A percentile compares a stretch with the other conserved stretches of the same genome.
These are phyloP conservation scores for Drosophila seclusa DNA, from an alignment of 2,888 invertebrate species.

Conservation along the genomic window DNA sequence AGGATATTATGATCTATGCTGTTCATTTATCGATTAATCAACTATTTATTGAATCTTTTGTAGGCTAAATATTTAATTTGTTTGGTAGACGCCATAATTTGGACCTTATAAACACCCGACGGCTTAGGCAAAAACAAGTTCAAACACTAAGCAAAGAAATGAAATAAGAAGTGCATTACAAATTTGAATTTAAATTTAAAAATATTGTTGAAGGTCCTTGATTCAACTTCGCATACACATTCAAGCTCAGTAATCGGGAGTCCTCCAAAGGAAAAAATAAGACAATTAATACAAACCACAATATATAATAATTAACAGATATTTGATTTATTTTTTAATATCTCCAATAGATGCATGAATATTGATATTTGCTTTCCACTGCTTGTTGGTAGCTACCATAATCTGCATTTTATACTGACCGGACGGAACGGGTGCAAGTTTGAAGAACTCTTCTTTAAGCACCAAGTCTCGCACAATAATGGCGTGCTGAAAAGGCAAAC, in stretches of 20 bases:
- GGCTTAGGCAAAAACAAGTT: conserved; percentile 6
- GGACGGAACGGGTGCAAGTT: conserved; percentile 23
- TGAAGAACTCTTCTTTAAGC: conserved; percentile 18
- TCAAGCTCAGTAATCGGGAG: not conserved
- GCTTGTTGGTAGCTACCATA: conserved; percentile 9
- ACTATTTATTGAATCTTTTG: not conserved
- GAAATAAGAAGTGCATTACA: not conserved
- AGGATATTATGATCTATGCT: conserved; percentile 4
- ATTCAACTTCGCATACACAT: conserved; percentile 6
- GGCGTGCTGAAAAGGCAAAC: conserved; percentile 16
- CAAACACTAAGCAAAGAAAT: conserved; percentile 1
- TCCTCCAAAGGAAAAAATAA: not conserved
- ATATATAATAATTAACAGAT: not conserved
- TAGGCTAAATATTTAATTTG: not conserved
- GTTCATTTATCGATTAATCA: conserved; percentile 9
- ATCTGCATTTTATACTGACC: conserved; percentile 40
- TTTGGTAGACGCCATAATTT: not conserved
- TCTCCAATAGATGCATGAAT: not conserved
- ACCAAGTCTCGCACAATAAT: conserved; percentile 27
- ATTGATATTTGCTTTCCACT: conserved; percentile 12
- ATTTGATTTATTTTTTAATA: not conserved
- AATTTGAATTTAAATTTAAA: too few species aligned
- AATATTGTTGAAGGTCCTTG: conserved; percentile 16
- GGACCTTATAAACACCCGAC: conserved; percentile 3
- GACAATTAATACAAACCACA: not conserved